Conservation (phyloP, 2,888 invertebrate species). For the Leptinotarsa haldemani region DNA sequence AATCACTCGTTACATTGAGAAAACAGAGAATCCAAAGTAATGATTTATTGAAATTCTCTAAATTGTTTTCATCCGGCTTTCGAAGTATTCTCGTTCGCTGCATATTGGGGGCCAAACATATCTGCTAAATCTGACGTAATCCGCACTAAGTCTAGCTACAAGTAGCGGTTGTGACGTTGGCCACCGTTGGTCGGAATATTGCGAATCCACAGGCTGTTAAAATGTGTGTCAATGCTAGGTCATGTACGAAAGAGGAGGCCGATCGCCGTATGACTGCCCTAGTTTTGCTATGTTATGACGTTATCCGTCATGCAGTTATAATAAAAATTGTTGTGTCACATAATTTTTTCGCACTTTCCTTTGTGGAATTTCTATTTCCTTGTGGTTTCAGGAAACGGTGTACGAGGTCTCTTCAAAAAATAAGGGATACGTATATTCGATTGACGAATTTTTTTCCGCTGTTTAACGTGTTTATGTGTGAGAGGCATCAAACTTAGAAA, state of each 20-base stretch:
- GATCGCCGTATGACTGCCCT: conserved; percentile 29
- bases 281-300: conserved; percentile 21
- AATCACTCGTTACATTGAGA: background rate
- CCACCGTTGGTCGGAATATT: conserved; percentile 17
- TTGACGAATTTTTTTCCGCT: too few relatives aligned
- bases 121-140: conserved; percentile 22
- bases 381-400: background rate
- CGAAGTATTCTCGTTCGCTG: background rate
- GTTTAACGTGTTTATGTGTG: too few relatives aligned
- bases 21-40: background rate
- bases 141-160: conserved; percentile 13
- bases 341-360: conserved; percentile 25
- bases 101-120: conserved; percentile 10
- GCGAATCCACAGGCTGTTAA: conserved; percentile 30
- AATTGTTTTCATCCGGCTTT: conserved; percentile 2
- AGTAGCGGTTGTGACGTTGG: conserved; percentile 15
- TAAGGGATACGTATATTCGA: too few relatives aligned
- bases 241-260: conserved; percentile 44
- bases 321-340: conserved; percentile 20
- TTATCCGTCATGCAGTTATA: conserved; percentile 2
- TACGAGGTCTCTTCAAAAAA: background rate
- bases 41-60: background rate
- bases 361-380: background rate
- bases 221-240: conserved; percentile 43
- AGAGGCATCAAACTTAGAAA: too few relatives aligned